Base-by-base conservation (phyloP, 2,888 invertebrate species). In the Rhabditoides inermis region DNA sequence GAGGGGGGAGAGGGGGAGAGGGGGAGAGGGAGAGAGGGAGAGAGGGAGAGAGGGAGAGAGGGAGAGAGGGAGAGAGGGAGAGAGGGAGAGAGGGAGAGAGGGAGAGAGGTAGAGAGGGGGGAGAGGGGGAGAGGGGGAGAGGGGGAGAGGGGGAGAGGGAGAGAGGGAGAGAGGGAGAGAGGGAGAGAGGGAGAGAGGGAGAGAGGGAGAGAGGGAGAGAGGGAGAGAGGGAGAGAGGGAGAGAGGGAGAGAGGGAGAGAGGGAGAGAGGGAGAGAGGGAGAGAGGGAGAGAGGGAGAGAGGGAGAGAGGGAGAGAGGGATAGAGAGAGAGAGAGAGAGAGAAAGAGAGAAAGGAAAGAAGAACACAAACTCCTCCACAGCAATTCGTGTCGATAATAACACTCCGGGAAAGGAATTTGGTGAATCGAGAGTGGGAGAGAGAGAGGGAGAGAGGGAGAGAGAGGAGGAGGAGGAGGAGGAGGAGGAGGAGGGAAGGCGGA, bases 1-100 rank as follows among this genome's bases (percentile, higher is more conserved):
- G 50, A 42, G 27, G 41, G 50, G 4, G 28, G 37, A 54, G 46
- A 55, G 51, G 50, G 45, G 50, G 50, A 55, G 25, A 25, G 41
- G 32, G 53, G 32, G 32, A 45, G 48, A 46, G 44, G 50, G 36
- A 51, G 35, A 48, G 15, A 49, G 45, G 35, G 48, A 44, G 25
- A 27, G 52, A 23, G 18, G 35, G 30, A 42, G 45, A 30, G 35
- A 35, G 27, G 22, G 36, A 42, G 41, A 28, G n/a, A 25, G 39
- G 46, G 50, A 25, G 40, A 39, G 28, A 39, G 4, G 25, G 41
- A 45, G 37, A 23, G 45, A 26, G 25, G 6, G n/a, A 27, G 25
- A 42, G 36, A 20, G 35, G 30, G 32, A 49, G 49, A 27, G n/a
- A 23, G 45, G 44, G 40, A 42, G 18, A 28, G 18, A 36, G 36